Evolutionary conservation across 2,888 invertebrate genomes (phyloP).

Genomic region (Blera fallax): DNA sequence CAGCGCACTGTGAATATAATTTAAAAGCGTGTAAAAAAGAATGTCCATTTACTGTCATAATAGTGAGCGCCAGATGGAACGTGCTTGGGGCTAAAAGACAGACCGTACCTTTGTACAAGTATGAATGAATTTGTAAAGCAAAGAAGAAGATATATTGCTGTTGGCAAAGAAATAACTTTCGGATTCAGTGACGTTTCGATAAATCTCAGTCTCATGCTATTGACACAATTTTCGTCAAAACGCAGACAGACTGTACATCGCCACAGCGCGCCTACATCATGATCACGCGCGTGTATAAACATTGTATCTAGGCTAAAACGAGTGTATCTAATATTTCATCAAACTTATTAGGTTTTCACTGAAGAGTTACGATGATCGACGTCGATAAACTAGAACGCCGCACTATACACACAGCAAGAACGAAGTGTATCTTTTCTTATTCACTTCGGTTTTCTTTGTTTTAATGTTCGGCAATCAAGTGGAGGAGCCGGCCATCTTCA

Average conservation of each 20-base stretch:
- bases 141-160: not conserved
- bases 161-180: conserved; percentile 14
- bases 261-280: conserved; percentile 30
- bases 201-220: conserved; percentile 51
- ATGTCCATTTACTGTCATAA: not conserved
- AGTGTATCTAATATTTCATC: conserved; percentile 43
- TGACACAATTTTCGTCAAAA: conserved; percentile 62
- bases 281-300: conserved; percentile 31
- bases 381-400: conserved; percentile 53
- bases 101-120: not conserved
- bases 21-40: not conserved
- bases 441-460: conserved; percentile 11
- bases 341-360: conserved; percentile 26
- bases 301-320: conserved; percentile 56
- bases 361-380: conserved; percentile 44
- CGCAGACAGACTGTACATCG: conserved; percentile 16
- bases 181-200: conserved; percentile 36
- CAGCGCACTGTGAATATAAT: conserved; percentile 7
- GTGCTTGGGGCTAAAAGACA: conserved; percentile 1
- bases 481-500: not conserved
- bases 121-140: conserved; percentile 7
- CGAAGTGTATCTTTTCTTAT: not conserved
- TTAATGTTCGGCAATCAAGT: conserved; percentile 22
- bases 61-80: not conserved
- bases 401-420: conserved; percentile 16